Conservation (phyloP, 1,140 invertebrate genomes). For the Cecropterus lyciades region DNA sequence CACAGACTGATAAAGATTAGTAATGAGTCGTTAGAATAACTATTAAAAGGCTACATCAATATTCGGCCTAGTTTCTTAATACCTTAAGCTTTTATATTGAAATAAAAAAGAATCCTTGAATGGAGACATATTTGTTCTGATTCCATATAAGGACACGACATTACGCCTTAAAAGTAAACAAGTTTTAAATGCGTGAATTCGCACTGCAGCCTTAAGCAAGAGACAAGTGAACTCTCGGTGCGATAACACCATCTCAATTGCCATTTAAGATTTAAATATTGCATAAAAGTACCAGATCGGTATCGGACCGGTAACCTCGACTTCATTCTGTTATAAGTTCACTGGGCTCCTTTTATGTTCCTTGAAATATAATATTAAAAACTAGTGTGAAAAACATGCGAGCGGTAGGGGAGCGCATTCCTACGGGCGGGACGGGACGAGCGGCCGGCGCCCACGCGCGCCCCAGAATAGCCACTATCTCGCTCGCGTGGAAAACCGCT, state of each 20-base stretch:
- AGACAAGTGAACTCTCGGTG: slow-evolving; percentile 57
- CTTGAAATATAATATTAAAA: slow-evolving; percentile 52
- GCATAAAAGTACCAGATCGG: slow-evolving; percentile 48
- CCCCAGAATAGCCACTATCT: slow-evolving; percentile 76
- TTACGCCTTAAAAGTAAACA: slow-evolving; percentile 77
- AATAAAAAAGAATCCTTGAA: slow-evolving; percentile 66
- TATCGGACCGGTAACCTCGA: slow-evolving; percentile 42
- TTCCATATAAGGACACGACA: slow-evolving; percentile 58
- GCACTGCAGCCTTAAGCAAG: slow-evolving; percentile 67
- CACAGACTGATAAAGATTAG: slow-evolving; percentile 1
- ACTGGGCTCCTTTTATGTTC: slow-evolving; percentile 40
- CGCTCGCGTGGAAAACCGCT: slow-evolving; percentile 71
- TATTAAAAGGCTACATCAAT: slow-evolving; percentile 25
- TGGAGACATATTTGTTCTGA: slow-evolving; percentile 62
- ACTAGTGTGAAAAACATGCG: slow-evolving; percentile 52
- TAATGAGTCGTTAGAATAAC: neutral
- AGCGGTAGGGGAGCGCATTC: slow-evolving; percentile 50
- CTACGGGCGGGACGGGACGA: slow-evolving; percentile 44
- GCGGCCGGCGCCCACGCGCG: slow-evolving; percentile 58
- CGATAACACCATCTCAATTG: slow-evolving; percentile 46
- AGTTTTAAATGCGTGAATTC: slow-evolving; percentile 71
- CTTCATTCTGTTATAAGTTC: slow-evolving; percentile 47
- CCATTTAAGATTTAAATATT: slow-evolving; percentile 60
- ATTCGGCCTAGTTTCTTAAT: slow-evolving; percentile 47
- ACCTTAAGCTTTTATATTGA: slow-evolving; percentile 33